Percentiles rank a stretch among this genome's conserved stretches.
phyloP scores from a whole-genome alignment of 2,888 invertebrate genomes.

The Ophioninae sp. region DNA sequence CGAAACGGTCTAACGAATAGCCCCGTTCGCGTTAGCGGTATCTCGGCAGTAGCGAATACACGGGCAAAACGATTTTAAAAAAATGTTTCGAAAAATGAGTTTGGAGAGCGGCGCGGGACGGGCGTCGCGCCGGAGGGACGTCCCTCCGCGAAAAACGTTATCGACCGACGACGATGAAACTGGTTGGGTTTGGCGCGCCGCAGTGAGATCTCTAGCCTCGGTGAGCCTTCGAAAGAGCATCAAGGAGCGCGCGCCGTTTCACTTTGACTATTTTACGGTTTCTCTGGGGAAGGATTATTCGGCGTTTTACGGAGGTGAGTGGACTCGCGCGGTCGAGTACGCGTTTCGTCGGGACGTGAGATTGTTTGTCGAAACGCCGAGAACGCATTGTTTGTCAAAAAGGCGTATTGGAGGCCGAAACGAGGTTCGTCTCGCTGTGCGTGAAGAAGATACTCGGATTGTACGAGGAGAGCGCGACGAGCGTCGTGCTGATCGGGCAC shows the following conservation, averaged over 20 bases:
- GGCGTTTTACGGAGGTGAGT: constrained; percentile 89
- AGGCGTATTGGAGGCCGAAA: constrained; percentile 89
- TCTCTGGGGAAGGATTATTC: constrained; percentile 95
- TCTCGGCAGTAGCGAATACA: too few species aligned
- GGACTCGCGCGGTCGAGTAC: too few species aligned
- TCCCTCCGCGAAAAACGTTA: too few species aligned
- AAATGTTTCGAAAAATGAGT: too few species aligned
- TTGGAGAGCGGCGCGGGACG: too few species aligned
- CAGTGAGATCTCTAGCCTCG: constrained; percentile 94
- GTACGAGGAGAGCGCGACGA: constrained; percentile 84
- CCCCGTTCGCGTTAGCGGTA: too few species aligned
- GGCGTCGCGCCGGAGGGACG: too few species aligned
- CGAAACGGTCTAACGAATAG: too few species aligned
- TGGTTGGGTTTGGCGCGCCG: constrained; percentile 59
- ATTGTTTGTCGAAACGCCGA: too few species aligned
- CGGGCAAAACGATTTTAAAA: too few species aligned
- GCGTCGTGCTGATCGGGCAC: constrained; percentile 94
- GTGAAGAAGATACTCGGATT: constrained; percentile 88
- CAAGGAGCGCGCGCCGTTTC: constrained; percentile 86
- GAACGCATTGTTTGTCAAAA: constrained; percentile 8
- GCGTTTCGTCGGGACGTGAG: too few species aligned
- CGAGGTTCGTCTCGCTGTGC: constrained; percentile 87
- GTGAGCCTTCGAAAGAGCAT: constrained; percentile 93
- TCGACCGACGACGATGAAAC: background rate
- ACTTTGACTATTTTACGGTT: constrained; percentile 96